phyloP scores from a whole-genome alignment of 2,797 vertebrate genomes.

The Silurus lanzhouensis region DNA sequence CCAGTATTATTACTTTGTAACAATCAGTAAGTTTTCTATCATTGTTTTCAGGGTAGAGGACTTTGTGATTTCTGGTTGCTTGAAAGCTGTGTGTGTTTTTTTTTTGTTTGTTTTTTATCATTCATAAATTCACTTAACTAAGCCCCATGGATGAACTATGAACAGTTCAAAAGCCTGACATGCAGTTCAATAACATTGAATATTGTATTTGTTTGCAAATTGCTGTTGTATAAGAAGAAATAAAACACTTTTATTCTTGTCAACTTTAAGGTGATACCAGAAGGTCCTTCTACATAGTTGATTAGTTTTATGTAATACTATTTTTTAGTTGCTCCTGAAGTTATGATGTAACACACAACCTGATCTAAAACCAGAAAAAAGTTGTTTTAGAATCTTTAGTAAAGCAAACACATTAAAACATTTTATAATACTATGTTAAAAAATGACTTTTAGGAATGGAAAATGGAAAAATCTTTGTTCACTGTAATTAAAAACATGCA shows the following conservation, averaged over 20 bases:
- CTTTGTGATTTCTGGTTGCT: neutral
- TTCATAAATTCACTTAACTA: neutral
- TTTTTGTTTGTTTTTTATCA: neutral
- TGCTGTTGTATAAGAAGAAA: neutral
- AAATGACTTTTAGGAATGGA: neutral
- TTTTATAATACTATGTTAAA: no score
- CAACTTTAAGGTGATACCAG: neutral
- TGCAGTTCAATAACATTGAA: neutral
- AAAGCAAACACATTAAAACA: neutral
- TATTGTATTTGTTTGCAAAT: neutral
- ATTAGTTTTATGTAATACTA: neutral
- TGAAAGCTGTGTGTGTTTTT: neutral
- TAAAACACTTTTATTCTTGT: neutral
- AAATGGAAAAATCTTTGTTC: neutral
- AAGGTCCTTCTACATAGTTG: neutral
- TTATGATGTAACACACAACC: neutral
- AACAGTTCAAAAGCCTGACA: neutral
- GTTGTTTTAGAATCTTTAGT: neutral
- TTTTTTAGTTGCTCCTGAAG: neutral
- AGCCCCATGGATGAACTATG: neutral
- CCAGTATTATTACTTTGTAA: neutral
- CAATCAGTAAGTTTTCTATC: neutral
- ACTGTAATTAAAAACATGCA: neutral
- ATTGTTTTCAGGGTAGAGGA: neutral
- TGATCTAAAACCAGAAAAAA: neutral